Evolutionary conservation across 2,888 invertebrate species (phyloP).

Genomic region (Cecidostiba fungosa): DNA sequence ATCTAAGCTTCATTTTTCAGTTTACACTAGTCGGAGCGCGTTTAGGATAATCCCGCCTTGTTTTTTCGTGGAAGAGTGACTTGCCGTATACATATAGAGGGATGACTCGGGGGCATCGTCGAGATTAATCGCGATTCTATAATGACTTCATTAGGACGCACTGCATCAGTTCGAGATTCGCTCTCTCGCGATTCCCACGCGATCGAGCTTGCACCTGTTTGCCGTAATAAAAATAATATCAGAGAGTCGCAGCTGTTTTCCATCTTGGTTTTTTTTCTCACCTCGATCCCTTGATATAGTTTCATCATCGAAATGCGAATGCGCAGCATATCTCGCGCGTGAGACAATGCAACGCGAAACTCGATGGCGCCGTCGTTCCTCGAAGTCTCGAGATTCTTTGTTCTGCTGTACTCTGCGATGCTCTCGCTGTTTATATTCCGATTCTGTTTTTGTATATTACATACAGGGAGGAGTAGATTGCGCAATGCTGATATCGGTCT

Average conservation of each 20-base stretch:
- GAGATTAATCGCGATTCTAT: constrained; percentile 6
- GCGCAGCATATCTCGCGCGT: constrained; percentile 65
- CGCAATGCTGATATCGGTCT: neutral
- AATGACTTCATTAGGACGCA: neutral
- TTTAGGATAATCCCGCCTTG: neutral
- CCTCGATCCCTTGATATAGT: too few relatives aligned
- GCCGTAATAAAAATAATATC: constrained; percentile 18
- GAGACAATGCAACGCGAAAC: constrained; percentile 75
- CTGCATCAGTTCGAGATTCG: neutral
- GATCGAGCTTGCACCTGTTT: constrained; percentile 10
- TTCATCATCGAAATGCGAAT: constrained; percentile 9
- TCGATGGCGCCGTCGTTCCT: constrained; percentile 68
- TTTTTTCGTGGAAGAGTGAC: constrained; percentile 20
- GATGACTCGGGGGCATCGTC: neutral
- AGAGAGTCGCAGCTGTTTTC: constrained; percentile 19
- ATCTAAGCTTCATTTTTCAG: constrained; percentile 16
- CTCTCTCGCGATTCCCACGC: neutral
- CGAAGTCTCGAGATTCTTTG: constrained; percentile 40
- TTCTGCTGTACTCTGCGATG: neutral
- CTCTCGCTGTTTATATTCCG: neutral
- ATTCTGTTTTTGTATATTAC: neutral
- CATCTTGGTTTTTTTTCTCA: too few relatives aligned
- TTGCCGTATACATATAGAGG: neutral
- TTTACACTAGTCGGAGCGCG: neutral
- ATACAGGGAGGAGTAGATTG: neutral